These are phyloP conservation scores for Lypha dubia DNA, from an alignment of 2,888 invertebrate species.

Conservation along the genomic window DNA sequence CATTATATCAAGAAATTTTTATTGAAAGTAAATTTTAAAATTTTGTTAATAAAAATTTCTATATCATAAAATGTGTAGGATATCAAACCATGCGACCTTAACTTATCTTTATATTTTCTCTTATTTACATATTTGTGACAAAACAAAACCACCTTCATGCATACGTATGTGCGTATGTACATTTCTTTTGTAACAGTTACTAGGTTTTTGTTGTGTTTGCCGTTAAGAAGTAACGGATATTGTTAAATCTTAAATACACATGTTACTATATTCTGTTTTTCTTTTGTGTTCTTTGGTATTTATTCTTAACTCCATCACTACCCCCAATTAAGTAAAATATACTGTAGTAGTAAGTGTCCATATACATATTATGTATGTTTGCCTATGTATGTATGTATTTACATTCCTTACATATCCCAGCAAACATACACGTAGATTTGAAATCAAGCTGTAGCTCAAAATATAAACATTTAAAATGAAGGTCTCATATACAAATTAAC, in stretches of 20 bases:
- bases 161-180: no score
- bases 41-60: no score
- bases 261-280: constrained; percentile 45
- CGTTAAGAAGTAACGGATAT: constrained; percentile 67
- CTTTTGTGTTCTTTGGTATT: constrained; percentile 44
- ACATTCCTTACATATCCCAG: not conserved
- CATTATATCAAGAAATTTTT: no score
- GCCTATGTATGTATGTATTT: not conserved
- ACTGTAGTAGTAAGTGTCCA: no score
- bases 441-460: not conserved
- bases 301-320: constrained; percentile 19
- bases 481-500: no score
- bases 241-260: constrained; percentile 68
- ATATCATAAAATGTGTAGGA: no score
- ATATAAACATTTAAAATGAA: no score
- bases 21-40: no score
- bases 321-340: constrained; percentile 20
- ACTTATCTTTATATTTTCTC: not conserved
- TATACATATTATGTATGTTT: not conserved
- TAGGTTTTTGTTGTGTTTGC: constrained; percentile 23
- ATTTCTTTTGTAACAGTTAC: constrained; percentile 33
- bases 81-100: no score
- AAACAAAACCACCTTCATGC: no score
- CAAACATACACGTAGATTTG: no score
- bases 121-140: constrained; percentile 7